Evolutionary conservation across 2,113 vertebrate genomes (phyloP), one percentile per base, ranked within the genome.

Genomic region (Centropus bengalensis): DNA sequence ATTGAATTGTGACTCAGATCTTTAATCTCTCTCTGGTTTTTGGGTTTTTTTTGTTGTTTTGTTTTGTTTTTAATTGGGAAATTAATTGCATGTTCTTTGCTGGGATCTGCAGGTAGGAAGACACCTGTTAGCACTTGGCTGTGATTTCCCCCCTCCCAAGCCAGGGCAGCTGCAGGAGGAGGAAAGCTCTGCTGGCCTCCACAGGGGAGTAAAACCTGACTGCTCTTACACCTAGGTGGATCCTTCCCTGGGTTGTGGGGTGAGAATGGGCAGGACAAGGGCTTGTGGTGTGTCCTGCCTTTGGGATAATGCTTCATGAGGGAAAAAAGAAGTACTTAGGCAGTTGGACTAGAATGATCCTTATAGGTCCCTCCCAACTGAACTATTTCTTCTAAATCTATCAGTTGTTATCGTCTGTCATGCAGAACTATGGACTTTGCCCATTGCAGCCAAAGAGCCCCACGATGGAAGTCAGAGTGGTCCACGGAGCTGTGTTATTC

Each of bases 391-490:
- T 40, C 33, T 32, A 49, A 16, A 27, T 11, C 66, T 44, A 19
- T 18, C 55, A n/a, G 0, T 38, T 74, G 47, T 55, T 56, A 27
- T 30, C 2, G 1, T 12, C 54, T 42, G 10, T 63, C 56, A 32
- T 7, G 11, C 74, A 70, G 73, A 63, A 21, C 30, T 44, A 36
- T 14, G 10, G 69, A 44, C 5, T 38, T 73, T 55, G 42, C 27
- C 30, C 8, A 2, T 0, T 68, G 55, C 23, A 28, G 32, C 7
- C 45, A 60, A 81, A 49, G 1, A 0, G 8, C 64, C 52, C 26
- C 68, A 30, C 0, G 8, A 33, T 22, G 66, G 44, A 71, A 38
- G 54, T 54, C 27, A 1, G 0, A 14, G 30, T 2, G 8, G 14
- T 42, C 56, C 3, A 5, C 84, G 67, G 54, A 44, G 54, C 23